Percentiles rank a stretch among this genome's conserved stretches.
Conservation (phyloP, 2,113 vertebrate genomes). For the Speoplatyrhinus poulsoni region DNA sequence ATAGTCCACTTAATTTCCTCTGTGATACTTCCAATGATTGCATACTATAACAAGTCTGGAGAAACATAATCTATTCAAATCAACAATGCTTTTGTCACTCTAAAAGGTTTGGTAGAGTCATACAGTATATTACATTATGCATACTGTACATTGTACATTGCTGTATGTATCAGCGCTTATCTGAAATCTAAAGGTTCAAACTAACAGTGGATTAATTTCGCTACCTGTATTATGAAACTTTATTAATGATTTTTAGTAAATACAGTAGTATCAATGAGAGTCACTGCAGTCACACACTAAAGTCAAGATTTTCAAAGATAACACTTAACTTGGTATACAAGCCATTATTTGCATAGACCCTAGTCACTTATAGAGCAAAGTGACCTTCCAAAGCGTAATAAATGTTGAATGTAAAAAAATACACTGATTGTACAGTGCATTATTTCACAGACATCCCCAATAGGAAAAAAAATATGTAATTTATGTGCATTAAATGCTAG, state of each 20-base stretch:
- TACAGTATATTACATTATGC: not conserved
- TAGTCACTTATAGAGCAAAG: not conserved
- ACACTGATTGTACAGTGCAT: conserved; percentile 36
- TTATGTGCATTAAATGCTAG: conserved; percentile 62
- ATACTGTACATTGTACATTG: not conserved
- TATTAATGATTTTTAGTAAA: no score
- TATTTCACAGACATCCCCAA: conserved; percentile 9
- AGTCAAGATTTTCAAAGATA: not conserved
- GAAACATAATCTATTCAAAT: conserved; percentile 52
- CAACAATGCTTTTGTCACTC: conserved; percentile 55
- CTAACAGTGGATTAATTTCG: no score
- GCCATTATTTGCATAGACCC: conserved; percentile 4
- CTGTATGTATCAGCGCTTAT: not conserved
- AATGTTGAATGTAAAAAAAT: not conserved
- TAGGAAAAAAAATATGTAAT: conserved; percentile 37
- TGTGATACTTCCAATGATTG: conserved; percentile 43
- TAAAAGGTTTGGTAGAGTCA: not conserved
- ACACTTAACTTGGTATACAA: not conserved
- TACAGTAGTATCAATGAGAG: no score
- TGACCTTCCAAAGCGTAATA: not conserved
- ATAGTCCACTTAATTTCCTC: conserved; percentile 36
- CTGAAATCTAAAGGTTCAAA: not conserved
- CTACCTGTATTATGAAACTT: no score
- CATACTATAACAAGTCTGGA: conserved; percentile 29
- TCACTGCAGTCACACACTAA: no score